A percentile compares a stretch with the other conserved stretches of the same genome.
Evolutionary conservation across 2,113 vertebrate species (phyloP).

Genomic region (Mesembrinibis cayennensis): DNA sequence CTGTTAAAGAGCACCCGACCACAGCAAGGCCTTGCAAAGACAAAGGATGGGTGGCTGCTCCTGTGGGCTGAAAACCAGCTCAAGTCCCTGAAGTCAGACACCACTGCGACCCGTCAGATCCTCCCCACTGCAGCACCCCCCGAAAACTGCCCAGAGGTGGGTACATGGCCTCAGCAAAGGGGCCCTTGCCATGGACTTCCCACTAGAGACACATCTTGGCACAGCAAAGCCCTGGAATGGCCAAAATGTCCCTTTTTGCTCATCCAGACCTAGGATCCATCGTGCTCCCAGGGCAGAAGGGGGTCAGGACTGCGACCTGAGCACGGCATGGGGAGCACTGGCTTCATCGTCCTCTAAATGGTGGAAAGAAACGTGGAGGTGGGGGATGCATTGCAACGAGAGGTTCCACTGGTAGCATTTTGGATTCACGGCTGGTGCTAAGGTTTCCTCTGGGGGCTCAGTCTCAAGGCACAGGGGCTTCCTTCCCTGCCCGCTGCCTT

Average conservation of each 20-base stretch:
- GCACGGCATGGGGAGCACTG: fast-evolving
- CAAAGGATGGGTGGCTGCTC: not conserved
- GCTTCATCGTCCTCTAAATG: not conserved
- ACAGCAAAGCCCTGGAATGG: not conserved
- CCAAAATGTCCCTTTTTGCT: not conserved
- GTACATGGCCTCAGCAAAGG: not conserved
- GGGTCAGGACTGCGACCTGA: not conserved
- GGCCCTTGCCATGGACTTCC: not conserved
- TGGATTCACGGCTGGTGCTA: not conserved
- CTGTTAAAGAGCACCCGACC: not conserved
- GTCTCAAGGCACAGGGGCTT: not conserved
- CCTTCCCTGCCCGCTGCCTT: not conserved
- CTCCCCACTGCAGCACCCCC: not conserved
- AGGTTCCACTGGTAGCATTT: not conserved
- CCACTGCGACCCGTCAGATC: fast-evolving
- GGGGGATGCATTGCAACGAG: not conserved
- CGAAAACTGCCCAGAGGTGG: not conserved
- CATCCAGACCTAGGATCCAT: not conserved
- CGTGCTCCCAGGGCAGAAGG: fast-evolving
- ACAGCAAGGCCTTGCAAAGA: not conserved
- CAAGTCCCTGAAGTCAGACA: not conserved
- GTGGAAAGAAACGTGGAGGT: fast-evolving
- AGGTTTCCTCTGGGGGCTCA: not conserved
- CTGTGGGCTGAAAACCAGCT: not conserved
- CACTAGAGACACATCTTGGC: fast-evolving